Percentiles rank a stretch among this genome's conserved stretches.
These are phyloP conservation scores for Craterocephalus amniculus DNA, from an alignment of 2,797 vertebrate species.

Conservation along the genomic window DNA sequence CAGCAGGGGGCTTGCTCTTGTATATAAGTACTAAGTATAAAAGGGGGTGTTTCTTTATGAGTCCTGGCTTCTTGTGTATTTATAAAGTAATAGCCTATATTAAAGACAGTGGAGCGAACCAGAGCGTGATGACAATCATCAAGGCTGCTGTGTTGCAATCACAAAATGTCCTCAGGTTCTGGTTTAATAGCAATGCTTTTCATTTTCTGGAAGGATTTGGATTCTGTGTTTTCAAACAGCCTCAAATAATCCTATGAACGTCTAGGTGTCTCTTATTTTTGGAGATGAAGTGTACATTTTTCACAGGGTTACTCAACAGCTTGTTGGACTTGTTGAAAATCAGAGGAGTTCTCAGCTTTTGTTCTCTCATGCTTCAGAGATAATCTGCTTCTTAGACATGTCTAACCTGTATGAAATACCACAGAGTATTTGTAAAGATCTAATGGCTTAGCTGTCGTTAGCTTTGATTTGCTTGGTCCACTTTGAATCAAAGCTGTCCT, in stretches of 20 bases:
- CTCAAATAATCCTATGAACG: background rate
- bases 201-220: background rate
- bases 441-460: conserved; percentile 13
- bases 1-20: background rate
- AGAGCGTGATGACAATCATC: background rate
- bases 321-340: too few relatives aligned
- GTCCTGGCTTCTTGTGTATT: background rate
- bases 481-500: background rate
- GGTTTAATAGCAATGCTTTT: background rate
- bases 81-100: too few relatives aligned
- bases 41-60: background rate
- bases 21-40: background rate
- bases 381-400: conserved; percentile 29
- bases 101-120: background rate
- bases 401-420: conserved; percentile 25
- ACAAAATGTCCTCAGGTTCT: background rate
- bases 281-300: conserved; percentile 18
- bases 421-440: conserved; percentile 8
- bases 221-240: background rate
- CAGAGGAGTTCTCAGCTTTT: conserved; percentile 25
- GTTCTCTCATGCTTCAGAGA: conserved; percentile 7
- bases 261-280: conserved; percentile 16
- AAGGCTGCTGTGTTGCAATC: too few relatives aligned
- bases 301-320: conserved; percentile 8
- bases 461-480: background rate